Evolutionary conservation across 2,797 vertebrate genomes (phyloP).

Genomic region (Hemibagrus guttatus): DNA sequence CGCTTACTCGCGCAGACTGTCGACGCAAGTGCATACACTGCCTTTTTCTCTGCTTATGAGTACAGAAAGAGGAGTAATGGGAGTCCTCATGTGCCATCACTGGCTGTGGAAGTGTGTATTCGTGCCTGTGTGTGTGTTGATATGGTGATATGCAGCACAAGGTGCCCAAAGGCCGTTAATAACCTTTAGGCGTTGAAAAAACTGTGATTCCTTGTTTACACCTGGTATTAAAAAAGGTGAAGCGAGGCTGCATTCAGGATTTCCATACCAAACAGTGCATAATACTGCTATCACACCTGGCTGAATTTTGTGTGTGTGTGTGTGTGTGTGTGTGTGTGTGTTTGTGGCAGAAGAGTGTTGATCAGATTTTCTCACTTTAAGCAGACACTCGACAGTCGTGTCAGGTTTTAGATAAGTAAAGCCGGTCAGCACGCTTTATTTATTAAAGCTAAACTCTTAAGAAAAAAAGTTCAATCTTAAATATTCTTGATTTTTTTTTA

Average conservation of each 20-base stretch:
- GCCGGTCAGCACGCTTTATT: neutral
- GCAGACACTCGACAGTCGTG: conserved; percentile 18
- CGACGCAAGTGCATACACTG: conserved; percentile 78
- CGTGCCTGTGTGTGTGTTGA: conserved; percentile 64
- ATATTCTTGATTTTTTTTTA: neutral
- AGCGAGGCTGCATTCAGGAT: conserved; percentile 38
- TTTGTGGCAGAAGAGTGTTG: conserved; percentile 15
- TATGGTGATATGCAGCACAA: conserved; percentile 66
- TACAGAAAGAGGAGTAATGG: conserved; percentile 15
- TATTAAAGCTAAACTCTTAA: neutral
- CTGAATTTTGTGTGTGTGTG: conserved; percentile 13
- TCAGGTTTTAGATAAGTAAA: conserved; percentile 8
- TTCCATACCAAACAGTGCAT: conserved; percentile 48
- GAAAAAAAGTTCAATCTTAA: neutral
- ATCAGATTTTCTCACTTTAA: conserved; percentile 25
- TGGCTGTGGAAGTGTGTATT: conserved; percentile 1
- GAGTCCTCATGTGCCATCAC: neutral
- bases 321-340: conserved; percentile 17
- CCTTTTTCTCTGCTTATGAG: conserved; percentile 11
- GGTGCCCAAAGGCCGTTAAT: conserved; percentile 77
- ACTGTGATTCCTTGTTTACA: conserved; percentile 47
- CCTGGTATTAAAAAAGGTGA: conserved; percentile 38
- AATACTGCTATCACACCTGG: conserved; percentile 47
- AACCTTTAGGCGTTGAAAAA: conserved; percentile 52
- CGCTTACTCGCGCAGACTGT: conserved; percentile 71